phyloP scores from a whole-genome alignment of 2,888 invertebrate genomes.

The Pyrocoelia pectoralis region DNA sequence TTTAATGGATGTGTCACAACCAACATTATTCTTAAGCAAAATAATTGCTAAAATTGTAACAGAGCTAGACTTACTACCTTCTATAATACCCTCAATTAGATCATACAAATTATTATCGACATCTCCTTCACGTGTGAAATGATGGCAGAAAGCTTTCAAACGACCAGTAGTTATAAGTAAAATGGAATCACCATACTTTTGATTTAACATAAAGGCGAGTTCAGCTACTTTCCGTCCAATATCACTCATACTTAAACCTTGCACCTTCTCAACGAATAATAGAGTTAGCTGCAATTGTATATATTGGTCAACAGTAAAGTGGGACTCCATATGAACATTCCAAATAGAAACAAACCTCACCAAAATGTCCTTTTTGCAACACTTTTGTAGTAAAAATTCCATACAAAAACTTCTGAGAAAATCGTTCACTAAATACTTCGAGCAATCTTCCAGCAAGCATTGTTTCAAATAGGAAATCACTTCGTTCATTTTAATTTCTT shows the following conservation, averaged over 20 bases:
- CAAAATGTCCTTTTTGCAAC: background rate
- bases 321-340: slow-evolving; percentile 2
- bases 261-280: slow-evolving; percentile 11
- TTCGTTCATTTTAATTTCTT: background rate
- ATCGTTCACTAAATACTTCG: background rate
- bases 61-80: background rate
- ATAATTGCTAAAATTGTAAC: background rate
- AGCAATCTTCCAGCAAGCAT: background rate
- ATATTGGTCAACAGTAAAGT: slow-evolving; percentile 11
- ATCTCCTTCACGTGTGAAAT: background rate
- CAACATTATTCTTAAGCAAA: background rate
- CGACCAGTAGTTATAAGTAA: background rate
- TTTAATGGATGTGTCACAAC: background rate
- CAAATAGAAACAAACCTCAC: background rate
- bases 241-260: background rate
- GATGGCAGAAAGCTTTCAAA: background rate
- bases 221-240: slow-evolving; percentile 11
- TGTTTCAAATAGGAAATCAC: background rate
- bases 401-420: slow-evolving; percentile 10
- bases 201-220: background rate
- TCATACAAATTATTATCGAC: background rate
- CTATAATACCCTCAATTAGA: background rate
- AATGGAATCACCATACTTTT: background rate
- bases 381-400: background rate
- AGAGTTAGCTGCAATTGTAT: slow-evolving; percentile 11